Conservation (phyloP, 2,797 vertebrate species). For the Meriones psammophilus region DNA sequence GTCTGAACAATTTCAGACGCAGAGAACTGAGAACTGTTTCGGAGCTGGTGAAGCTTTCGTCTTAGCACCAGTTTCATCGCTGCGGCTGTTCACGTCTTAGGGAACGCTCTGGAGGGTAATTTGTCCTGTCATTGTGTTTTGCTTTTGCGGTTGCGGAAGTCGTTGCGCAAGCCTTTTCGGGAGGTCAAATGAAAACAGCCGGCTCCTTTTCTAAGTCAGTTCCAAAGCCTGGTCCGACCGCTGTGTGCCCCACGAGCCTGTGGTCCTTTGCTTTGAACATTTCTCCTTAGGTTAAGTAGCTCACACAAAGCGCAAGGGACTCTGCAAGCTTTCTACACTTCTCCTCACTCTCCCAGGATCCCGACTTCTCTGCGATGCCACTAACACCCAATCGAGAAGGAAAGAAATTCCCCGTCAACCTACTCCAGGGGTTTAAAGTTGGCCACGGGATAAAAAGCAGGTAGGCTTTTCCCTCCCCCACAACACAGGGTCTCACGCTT, state of each 20-base stretch:
- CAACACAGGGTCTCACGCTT: background rate
- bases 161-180: background rate
- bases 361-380: background rate
- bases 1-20: conserved; percentile 74
- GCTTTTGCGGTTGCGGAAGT: conserved; percentile 39
- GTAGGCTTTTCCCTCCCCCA: background rate
- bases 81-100: conserved; percentile 18
- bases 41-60: conserved; percentile 57
- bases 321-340: background rate
- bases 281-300: background rate
- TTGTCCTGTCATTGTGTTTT: conserved; percentile 51
- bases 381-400: background rate
- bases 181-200: conserved; percentile 44
- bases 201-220: conserved; percentile 4
- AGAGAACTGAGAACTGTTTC: conserved; percentile 56
- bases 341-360: background rate
- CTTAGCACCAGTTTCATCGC: background rate
- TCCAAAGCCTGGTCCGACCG: background rate
- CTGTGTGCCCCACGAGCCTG: background rate
- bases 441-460: background rate
- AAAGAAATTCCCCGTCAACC: background rate
- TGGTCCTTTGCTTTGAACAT: conserved; percentile 5
- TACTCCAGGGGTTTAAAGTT: background rate
- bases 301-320: background rate
- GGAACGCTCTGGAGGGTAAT: conserved; percentile 26